Evolutionary conservation across 2,797 vertebrate species (phyloP), one percentile per base, ranked within the genome.

Genomic region (Halcyon leucocephala): DNA sequence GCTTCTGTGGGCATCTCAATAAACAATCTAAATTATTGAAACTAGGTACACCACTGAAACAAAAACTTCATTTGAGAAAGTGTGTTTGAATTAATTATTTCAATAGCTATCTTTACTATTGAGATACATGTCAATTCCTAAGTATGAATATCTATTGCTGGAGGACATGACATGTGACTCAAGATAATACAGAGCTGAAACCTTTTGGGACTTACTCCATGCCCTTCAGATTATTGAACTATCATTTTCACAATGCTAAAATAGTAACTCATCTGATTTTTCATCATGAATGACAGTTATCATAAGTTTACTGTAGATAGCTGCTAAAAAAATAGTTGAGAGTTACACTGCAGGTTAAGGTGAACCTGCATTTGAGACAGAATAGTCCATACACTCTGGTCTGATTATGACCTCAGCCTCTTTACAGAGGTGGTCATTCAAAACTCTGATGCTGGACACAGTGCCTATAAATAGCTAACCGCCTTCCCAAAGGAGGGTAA

Each of bases 381-480:
- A 61, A 51, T 35, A 57, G 11, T 37, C 44, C 26, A 33, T 71
- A 6, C 15, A 3, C 33, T 46, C 35, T 21, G 10, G 37, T 44
- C 61, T 86, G 35, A 42, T n/a, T 24, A 54, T 69, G 76, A 86
- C 41, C 52, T 96, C 65, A 78, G 31, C 15, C 64, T 87, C 55
- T 41, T 96, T 8, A 7, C 37, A 48, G 35, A 93, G 39, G 28
- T 31, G 65, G 57, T 24, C 67, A 28, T 86, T 89, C 70, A 84
- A 46, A 85, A 28, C 29, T 29, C 35, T 90, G 44, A 58, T 86
- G 49, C 71, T 76, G 82, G 82, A 67, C 31, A 49, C 44, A 49
- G 31, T 54, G 54, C 28, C 84, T 95, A 89, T 84, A 95, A 95
- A 92, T 80, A 97, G 31, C 44, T 86, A 52, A 42, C 8, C 42